Base-by-base conservation (phyloP, 1,140 invertebrate genomes). In the Macrobrachium nipponense region DNA sequence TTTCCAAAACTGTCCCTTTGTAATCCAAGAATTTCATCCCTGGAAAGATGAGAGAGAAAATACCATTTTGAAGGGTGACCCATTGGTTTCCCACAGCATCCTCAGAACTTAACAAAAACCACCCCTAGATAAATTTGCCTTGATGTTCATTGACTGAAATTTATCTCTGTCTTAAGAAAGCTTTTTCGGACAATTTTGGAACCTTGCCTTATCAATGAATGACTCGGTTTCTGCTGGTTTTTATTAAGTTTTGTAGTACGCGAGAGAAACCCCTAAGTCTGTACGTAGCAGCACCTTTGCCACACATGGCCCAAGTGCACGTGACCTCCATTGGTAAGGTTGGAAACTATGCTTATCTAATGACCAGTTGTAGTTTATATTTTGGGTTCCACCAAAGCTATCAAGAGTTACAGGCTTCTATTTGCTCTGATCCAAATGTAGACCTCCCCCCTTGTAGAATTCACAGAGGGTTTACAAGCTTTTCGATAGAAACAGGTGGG, bases 31-130 rank as follows among this genome's bases (percentile, higher is more conserved):
- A 73, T 58, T 86, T 86, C 84, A 86, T 73, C 84, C 84, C 78
- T 80, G 68, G 84, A 86, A 86, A 86, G 66, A 86, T 86, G 84
- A 86, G 84, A 86, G 84, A 86, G 84, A 86, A 86, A 86, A 86
- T 86, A 77, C 84, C 84, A 86, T 80, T 80, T 84, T 75, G 78
- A 86, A 86, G 77, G 84, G 66, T 86, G 84, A 86, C 84, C 84
- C 84, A 86, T 86, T 86, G 77, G 84, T 80, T 86, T 64, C 84
- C 84, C 80, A 62, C 58, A 86, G 64, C 84, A 66, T 86, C 84
- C 84, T 75, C 84, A 86, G 80, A 86, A 80, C 84, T 86, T 66
- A 86, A 86, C 78, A 86, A 86, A 86, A 86, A 86, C 84, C 84
- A 86, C 77, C 51, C 51, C 51, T 6, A 51, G 51, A 51, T 51